Percentiles rank a stretch among this genome's conserved stretches.
Evolutionary conservation across 2,888 invertebrate genomes (phyloP).

Genomic region (Tetramorium bicarinatum): DNA sequence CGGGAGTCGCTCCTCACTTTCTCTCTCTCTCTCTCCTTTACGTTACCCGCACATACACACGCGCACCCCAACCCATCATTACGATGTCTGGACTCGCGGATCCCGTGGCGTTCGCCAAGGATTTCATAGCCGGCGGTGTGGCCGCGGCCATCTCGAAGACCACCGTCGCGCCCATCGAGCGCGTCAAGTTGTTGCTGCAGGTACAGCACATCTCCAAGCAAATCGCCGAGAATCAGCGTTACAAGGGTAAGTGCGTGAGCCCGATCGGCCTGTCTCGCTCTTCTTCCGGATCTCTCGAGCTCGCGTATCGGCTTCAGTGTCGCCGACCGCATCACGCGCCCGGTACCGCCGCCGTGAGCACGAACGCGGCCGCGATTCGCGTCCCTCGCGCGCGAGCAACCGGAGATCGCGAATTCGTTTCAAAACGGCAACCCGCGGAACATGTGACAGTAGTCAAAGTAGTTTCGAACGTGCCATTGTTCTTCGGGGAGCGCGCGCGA

Average conservation of each 20-base stretch:
- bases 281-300: not conserved
- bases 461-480: conserved; percentile 57
- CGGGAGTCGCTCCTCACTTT: conserved; percentile 80
- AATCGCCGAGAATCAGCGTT: conserved; percentile 93
- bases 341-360: not conserved
- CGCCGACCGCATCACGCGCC: not conserved
- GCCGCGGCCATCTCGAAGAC: conserved; percentile 98
- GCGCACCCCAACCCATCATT: conserved; percentile 17
- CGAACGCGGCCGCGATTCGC: not conserved
- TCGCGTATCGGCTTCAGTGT: too few relatives aligned
- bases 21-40: conserved; percentile 79
- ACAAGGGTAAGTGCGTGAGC: conserved; percentile 91
- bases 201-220: conserved; percentile 98
- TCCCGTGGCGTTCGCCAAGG: conserved; percentile 95
- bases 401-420: too few relatives aligned
- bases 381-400: too few relatives aligned
- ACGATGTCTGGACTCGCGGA: conserved; percentile 88
- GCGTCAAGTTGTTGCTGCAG: conserved; percentile 97
- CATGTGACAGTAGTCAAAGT: conserved; percentile 73
- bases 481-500: conserved; percentile 30
- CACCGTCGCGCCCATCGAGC: conserved; percentile 97
- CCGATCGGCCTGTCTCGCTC: not conserved
- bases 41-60: conserved; percentile 73
- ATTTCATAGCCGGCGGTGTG: conserved; percentile 96
- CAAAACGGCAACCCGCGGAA: conserved; percentile 21